Evolutionary conservation across 2,113 vertebrate genomes (phyloP), one percentile per base, ranked within the genome.

Genomic region (Notothenia rossii): DNA sequence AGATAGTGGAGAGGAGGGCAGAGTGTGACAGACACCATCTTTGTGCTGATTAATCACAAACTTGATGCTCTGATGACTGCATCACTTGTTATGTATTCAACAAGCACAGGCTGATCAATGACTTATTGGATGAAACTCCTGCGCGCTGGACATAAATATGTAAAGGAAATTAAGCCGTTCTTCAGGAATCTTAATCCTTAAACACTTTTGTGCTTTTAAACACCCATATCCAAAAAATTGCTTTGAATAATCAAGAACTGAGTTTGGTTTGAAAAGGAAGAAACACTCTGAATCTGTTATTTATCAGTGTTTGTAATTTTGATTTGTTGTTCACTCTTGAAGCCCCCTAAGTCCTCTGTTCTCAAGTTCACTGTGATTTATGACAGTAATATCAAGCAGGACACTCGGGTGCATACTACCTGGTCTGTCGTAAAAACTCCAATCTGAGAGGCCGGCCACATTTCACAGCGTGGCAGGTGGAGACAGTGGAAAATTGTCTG

Each of bases 311-410:
- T 87, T 87, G 75, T 63, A 83, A 87, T 91, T 79, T 89, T 90
- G 82, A 93, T 89, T 91, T 90, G 82, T 88, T 0, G 62, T 86
- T 70, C 65, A 66, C 79, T 86, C 84, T 54, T 75, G 68, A 83
- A 88, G 60, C 56, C 84, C 70, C 53, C 76, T 53, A 86, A 86
- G 79, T 86, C 81, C 72, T 80, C 82, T 74, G 73, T 83, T 91
- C 81, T 91, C 83, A 86, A 81, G 85, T 90, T 86, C 91, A 80
- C 83, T 54, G 51, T 90, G 89, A 94, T 93, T 93, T 93, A 93
- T 93, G 88, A 78, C 74, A 79, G 81, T 90, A 93, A 94, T 93
- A 94, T 92, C 85, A 79, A 70, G 79, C 86, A 81, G 86, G 88
- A 82, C 88, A 71, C 85, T 85, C 3, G 85, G 88, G 83, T 66